These are phyloP conservation scores for Cynodonichthys magdalenae DNA, from an alignment of 2,797 vertebrate genomes.

Conservation along the genomic window DNA sequence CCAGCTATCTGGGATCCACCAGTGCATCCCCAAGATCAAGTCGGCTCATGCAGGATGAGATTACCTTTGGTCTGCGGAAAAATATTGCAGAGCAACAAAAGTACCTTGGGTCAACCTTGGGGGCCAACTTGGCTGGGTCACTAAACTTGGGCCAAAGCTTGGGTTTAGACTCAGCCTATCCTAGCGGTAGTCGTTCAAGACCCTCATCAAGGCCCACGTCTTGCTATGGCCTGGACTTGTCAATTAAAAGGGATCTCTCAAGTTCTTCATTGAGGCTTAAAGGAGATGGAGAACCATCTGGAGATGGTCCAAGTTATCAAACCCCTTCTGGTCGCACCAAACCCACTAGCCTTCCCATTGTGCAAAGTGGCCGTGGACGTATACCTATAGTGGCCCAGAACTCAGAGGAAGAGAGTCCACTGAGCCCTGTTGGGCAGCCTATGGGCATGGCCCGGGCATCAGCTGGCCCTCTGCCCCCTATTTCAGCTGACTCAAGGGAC, in stretches of 20 bases:
- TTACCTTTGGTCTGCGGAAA: constrained; percentile 96
- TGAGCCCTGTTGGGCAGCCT: constrained; percentile 97
- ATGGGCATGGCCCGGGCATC: constrained; percentile 99
- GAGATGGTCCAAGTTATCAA: constrained; percentile 86
- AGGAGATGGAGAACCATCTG: constrained; percentile 88
- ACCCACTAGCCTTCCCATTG: constrained; percentile 96
- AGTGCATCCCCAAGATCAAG: constrained; percentile 90
- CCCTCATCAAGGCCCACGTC: constrained; percentile 96
- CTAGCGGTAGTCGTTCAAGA: constrained; percentile 93
- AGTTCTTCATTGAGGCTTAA: constrained; percentile 95
- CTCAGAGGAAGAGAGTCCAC: constrained; percentile 97
- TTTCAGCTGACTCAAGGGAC: constrained; percentile 97
- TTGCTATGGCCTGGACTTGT: constrained; percentile 95
- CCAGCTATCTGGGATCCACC: constrained; percentile 89
- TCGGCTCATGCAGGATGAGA: constrained; percentile 94
- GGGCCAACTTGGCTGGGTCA: constrained; percentile 88
- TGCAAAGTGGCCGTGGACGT: constrained; percentile 92
- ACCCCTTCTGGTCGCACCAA: constrained; percentile 94
- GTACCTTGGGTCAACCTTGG: constrained; percentile 89
- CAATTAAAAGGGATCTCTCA: constrained; percentile 95
- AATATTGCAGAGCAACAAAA: constrained; percentile 98
- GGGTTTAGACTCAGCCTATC: constrained; percentile 86
- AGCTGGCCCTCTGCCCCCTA: constrained; percentile 96
- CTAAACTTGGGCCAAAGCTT: constrained; percentile 88
- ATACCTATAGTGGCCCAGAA: constrained; percentile 98